Percentiles rank a stretch among this genome's conserved stretches.
These are phyloP conservation scores for Bicyclus anynana DNA, from an alignment of 1,140 invertebrate genomes.

Conservation along the genomic window DNA sequence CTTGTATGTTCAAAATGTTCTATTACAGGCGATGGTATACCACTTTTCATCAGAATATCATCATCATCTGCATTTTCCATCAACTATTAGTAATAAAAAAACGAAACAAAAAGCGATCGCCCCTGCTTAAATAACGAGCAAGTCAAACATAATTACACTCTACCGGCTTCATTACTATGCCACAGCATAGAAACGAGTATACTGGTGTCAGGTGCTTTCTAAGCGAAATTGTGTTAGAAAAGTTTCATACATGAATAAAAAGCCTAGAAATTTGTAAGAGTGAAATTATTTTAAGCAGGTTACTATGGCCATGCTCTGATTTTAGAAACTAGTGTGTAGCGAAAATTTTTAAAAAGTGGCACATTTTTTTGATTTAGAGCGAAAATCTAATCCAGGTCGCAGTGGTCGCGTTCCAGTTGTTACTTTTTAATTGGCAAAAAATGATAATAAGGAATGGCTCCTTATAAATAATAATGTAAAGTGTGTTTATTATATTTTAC, in stretches of 20 bases:
- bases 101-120: neutral
- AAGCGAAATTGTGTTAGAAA: slow-evolving; percentile 4
- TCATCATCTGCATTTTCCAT: too few relatives aligned
- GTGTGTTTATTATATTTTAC: too few relatives aligned
- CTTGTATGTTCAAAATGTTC: too few relatives aligned
- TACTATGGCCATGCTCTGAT: neutral
- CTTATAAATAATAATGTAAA: too few relatives aligned
- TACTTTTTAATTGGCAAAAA: slow-evolving; percentile 1
- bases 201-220: neutral
- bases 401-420: neutral
- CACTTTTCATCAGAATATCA: too few relatives aligned
- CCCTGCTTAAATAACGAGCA: slow-evolving; percentile 1
- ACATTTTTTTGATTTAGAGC: neutral
- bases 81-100: neutral
- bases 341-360: neutral
- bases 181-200: neutral
- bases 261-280: slow-evolving; percentile 1
- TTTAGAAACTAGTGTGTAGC: neutral
- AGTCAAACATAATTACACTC: neutral
- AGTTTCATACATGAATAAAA: neutral
- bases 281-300: neutral
- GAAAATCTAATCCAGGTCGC: neutral
- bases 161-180: neutral
- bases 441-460: neutral
- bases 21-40: too few relatives aligned